Percentiles rank a stretch among this genome's conserved stretches.
These are phyloP conservation scores for Papilio glaucus DNA, from an alignment of 1,140 invertebrate genomes.

Conservation along the genomic window DNA sequence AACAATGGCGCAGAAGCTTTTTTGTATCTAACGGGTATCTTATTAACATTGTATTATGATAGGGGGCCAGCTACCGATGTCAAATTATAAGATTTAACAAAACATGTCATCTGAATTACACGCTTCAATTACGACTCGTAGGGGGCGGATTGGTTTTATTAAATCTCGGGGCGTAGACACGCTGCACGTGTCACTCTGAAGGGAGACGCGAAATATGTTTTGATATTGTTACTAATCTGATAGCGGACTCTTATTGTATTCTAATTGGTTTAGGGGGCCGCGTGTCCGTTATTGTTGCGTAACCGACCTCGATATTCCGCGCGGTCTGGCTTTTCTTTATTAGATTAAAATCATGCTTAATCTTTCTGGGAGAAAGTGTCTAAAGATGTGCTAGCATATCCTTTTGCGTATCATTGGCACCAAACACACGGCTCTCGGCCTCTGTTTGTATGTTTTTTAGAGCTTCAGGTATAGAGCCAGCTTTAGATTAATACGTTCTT, in stretches of 20 bases:
- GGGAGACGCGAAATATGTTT: constrained; percentile 68
- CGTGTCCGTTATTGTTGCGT: constrained; percentile 29
- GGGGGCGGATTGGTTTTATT: constrained; percentile 54
- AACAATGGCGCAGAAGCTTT: background rate
- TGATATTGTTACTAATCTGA: constrained; percentile 69
- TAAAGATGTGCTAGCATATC: too few species aligned
- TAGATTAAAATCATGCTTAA: background rate
- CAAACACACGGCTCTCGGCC: too few species aligned
- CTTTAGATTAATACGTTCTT: too few species aligned
- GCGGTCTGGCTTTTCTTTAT: background rate
- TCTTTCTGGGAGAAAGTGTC: too few species aligned
- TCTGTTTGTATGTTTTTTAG: too few species aligned
- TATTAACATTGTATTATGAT: constrained; percentile 31
- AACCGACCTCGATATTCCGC: background rate
- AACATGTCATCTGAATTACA: constrained; percentile 79
- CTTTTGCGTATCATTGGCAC: too few species aligned
- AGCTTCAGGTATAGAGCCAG: too few species aligned
- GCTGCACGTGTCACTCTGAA: constrained; percentile 61
- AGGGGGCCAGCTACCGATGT: constrained; percentile 55
- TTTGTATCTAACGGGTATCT: background rate
- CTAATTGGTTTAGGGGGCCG: constrained; percentile 56
- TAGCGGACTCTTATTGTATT: constrained; percentile 54
- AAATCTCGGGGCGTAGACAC: constrained; percentile 45
- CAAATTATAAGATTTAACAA: constrained; percentile 78
- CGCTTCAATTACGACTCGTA: constrained; percentile 69